Evolutionary conservation across 2,888 invertebrate genomes (phyloP).

Genomic region (Zonitis immaculata): DNA sequence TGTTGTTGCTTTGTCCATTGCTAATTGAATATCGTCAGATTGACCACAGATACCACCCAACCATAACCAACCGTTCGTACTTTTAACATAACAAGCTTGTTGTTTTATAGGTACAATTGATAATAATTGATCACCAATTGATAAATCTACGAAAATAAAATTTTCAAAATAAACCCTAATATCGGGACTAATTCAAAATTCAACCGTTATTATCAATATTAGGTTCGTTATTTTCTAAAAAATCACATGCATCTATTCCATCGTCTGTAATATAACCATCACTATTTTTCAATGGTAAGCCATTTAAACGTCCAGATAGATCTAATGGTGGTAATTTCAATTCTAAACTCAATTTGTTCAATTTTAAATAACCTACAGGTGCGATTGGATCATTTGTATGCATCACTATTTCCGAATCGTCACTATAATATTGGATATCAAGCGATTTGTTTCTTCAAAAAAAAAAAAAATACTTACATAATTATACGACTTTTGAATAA

Average conservation of each 20-base stretch:
- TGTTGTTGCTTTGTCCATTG: conserved; percentile 67
- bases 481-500: conserved; percentile 85
- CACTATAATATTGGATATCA: conserved; percentile 54
- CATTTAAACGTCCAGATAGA: conserved; percentile 37
- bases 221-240: conserved; percentile 22
- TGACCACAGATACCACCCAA: conserved; percentile 75
- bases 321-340: conserved; percentile 53
- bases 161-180: not conserved
- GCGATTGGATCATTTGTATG: conserved; percentile 91
- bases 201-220: not conserved
- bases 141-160: not conserved
- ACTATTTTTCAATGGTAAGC: conserved; percentile 43
- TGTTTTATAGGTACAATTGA: conserved; percentile 19
- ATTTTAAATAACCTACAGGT: conserved; percentile 89
- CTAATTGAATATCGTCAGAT: conserved; percentile 58
- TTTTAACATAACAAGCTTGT: conserved; percentile 27
- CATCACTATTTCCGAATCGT: conserved; percentile 79
- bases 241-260: conserved; percentile 40
- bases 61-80: conserved; percentile 75
- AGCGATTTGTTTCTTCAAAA: not conserved
- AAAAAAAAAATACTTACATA: conserved; percentile 63
- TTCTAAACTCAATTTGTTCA: conserved; percentile 77
- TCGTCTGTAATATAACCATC: conserved; percentile 46
- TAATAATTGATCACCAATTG: not conserved
- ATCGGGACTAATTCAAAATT: not conserved